Base-by-base conservation (phyloP, 2,113 vertebrate genomes). In the Bubo bubo region DNA sequence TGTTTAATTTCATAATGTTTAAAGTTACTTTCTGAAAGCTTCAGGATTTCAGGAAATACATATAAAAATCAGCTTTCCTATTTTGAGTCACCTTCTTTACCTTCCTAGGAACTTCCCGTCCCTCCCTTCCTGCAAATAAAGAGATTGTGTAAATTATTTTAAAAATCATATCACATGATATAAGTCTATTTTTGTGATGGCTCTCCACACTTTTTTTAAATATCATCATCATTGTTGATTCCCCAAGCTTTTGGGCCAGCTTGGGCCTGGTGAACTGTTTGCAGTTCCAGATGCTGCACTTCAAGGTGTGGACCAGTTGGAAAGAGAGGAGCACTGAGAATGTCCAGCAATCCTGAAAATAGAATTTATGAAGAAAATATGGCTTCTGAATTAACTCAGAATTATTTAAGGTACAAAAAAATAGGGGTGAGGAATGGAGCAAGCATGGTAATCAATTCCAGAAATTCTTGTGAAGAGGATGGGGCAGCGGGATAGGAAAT, bases 91-190 rank as follows among this genome's bases (percentile, higher is more conserved):
- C 41, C 49, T 91, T 91, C 53, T 96, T 92, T 91, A 73, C 58
- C 67, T 80, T 95, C 75, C 79, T 92, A 47, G 89, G 75, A 82
- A 79, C n/a, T 86, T 83, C 20, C 75, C 74, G 82, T 82, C 88
- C 82, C 88, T 92, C 76, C 63, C 93, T 91, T 86, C 62, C 84
- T 89, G 73, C 63, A 91, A 95, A 76, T 60, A 88, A 75, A 37
- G 72, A 92, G 39, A 86, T 75, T 55, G 58, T 76, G 45, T 41
- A 62, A 60, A 70, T 90, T 87, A 77, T 66, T 90, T 87, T 14
- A 2, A 60, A 91, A 91, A n/a, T 6, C 50, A 3, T n/a, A 59
- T 76, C 14, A 47, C 14, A 7, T 35, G 41, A 66, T 88, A 19
- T 5, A 83, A 77, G 41, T 60, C 21, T 71, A 6, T 43, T 68